These are phyloP conservation scores for Diplolepis rosae DNA, from an alignment of 2,888 invertebrate genomes.

Conservation along the genomic window DNA sequence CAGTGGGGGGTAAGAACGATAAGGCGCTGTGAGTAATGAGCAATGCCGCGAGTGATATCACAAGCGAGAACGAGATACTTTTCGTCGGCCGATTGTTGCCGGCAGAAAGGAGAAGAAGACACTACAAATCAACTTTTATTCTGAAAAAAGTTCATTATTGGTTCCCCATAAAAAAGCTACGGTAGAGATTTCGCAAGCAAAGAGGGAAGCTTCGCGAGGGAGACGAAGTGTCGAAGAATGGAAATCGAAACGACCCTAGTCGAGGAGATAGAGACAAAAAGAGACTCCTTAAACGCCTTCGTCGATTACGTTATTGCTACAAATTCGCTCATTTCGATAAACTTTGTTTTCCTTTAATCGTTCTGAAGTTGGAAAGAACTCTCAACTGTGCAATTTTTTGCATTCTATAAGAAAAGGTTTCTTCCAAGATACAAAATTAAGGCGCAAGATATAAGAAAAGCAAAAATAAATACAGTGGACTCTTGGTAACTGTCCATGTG, in stretches of 20 bases:
- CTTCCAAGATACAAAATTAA: too few relatives aligned
- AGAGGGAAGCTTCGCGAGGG: conserved; percentile 48
- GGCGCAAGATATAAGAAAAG: too few relatives aligned
- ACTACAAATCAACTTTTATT: conserved; percentile 72
- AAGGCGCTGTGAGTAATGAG: conserved; percentile 73
- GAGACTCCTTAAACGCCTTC: conserved; percentile 21
- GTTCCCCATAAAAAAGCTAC: conserved; percentile 70
- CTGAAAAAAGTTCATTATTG: conserved; percentile 72
- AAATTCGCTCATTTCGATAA: conserved; percentile 29
- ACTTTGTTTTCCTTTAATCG: conserved; percentile 7
- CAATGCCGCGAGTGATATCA: conserved; percentile 73
- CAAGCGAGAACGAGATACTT: conserved; percentile 56
- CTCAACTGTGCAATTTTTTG: not conserved
- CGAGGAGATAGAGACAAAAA: conserved; percentile 5
- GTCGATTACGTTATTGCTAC: conserved; percentile 29
- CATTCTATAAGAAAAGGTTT: not conserved
- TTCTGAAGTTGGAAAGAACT: not conserved
- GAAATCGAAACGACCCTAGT: conserved; percentile 21
- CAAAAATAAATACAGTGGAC: too few relatives aligned
- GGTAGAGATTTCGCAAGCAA: conserved; percentile 52
- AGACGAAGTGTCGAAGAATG: conserved; percentile 29
- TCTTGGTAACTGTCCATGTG: too few relatives aligned
- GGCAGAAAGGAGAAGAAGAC: conserved; percentile 56
- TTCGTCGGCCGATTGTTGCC: conserved; percentile 42
- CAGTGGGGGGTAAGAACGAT: conserved; percentile 67